phyloP scores from a whole-genome alignment of 2,888 invertebrate species.

The Geotrupes spiniger region DNA sequence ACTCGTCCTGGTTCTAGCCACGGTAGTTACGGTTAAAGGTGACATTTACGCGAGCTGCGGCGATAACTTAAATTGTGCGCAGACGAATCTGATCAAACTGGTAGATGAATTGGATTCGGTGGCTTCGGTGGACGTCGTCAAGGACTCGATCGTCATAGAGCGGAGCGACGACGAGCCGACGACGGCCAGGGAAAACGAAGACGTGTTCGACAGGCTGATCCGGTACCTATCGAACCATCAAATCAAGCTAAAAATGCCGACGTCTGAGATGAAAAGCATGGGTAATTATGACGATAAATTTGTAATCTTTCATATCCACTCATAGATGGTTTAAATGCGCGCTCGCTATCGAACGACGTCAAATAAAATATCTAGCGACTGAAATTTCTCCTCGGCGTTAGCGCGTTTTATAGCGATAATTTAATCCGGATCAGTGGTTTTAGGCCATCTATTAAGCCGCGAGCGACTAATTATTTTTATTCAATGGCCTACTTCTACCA shows the following conservation, averaged over 20 bases:
- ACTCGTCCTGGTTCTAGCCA: slow-evolving; percentile 15
- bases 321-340: neutral
- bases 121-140: slow-evolving; percentile 48
- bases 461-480: slow-evolving; percentile 17
- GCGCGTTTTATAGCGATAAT: slow-evolving; percentile 14
- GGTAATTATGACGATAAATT: slow-evolving; percentile 16
- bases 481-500: neutral
- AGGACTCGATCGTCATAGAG: slow-evolving; percentile 42
- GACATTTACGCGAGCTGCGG: slow-evolving; percentile 34
- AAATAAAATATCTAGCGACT: slow-evolving; percentile 1
- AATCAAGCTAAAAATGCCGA: slow-evolving; percentile 49
- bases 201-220: slow-evolving; percentile 51
- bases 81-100: slow-evolving; percentile 51
- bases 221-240: slow-evolving; percentile 53
- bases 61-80: slow-evolving; percentile 40
- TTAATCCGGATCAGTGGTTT: slow-evolving; percentile 19
- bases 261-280: slow-evolving; percentile 34
- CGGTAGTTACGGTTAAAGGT: slow-evolving; percentile 1
- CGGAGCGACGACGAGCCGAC: slow-evolving; percentile 45
- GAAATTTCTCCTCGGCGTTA: slow-evolving; percentile 1
- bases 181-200: slow-evolving; percentile 41
- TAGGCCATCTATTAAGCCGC: slow-evolving; percentile 8
- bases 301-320: neutral
- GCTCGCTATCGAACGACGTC: neutral
- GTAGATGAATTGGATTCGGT: slow-evolving; percentile 51